A percentile compares a stretch with the other conserved stretches of the same genome.
These are phyloP conservation scores for Sturnira hondurensis DNA, from an alignment of 2,113 vertebrate species.

Conservation along the genomic window DNA sequence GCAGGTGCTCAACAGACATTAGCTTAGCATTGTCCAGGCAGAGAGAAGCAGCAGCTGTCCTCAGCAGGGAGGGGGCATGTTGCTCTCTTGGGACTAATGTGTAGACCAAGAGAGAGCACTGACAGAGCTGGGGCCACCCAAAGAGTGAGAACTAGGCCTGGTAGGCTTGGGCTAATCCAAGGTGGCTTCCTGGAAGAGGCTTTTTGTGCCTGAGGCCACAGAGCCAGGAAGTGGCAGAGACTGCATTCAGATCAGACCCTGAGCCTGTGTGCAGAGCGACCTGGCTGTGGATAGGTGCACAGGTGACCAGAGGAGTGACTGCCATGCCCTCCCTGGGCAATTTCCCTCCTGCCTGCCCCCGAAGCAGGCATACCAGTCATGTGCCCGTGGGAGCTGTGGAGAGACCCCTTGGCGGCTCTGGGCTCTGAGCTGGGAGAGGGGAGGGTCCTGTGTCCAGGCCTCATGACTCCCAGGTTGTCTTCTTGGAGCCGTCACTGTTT, in stretches of 20 bases:
- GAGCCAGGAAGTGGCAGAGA: background rate
- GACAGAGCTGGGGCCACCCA: background rate
- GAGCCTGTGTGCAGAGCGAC: background rate
- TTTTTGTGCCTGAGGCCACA: background rate
- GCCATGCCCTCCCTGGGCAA: fast-evolving
- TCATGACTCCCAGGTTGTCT: background rate
- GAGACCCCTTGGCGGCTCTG: background rate
- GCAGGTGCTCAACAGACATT: background rate
- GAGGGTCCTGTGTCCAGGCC: background rate
- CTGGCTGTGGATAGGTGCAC: background rate
- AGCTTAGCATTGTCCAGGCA: background rate
- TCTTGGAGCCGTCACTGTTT: background rate
- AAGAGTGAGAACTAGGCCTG: background rate
- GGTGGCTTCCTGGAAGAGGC: background rate
- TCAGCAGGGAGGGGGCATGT: fast-evolving
- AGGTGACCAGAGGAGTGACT: background rate
- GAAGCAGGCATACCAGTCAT: too few species aligned
- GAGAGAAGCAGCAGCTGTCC: background rate
- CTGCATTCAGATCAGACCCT: fast-evolving
- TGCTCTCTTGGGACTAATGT: background rate
- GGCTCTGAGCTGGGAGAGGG: background rate
- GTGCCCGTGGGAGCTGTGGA: fast-evolving
- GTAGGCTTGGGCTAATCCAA: background rate
- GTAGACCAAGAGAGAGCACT: too few species aligned
- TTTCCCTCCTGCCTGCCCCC: background rate